Percentiles rank a stretch among this genome's conserved stretches.
phyloP scores from a whole-genome alignment of 2,888 invertebrate species.

The Rhaphigaster nebulosa region DNA sequence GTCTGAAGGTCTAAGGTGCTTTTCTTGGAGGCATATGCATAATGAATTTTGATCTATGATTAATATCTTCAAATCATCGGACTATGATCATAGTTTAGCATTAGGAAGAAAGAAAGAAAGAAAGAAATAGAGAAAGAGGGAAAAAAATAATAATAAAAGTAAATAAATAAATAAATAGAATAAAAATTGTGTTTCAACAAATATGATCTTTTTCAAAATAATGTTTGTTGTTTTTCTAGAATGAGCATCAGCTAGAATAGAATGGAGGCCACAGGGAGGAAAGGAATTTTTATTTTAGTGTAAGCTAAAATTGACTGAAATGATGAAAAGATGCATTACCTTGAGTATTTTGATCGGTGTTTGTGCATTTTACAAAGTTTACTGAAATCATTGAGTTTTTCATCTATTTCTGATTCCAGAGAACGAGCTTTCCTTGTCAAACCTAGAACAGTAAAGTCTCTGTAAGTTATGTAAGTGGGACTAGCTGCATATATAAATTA shows the following conservation, averaged over 20 bases:
- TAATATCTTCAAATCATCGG: too few relatives aligned
- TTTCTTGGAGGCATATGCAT: too few relatives aligned
- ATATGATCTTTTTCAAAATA: background rate
- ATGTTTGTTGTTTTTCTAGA: background rate
- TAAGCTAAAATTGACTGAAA: background rate
- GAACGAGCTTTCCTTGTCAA: constrained; percentile 43
- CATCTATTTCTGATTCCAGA: constrained; percentile 42
- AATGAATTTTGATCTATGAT: too few relatives aligned
- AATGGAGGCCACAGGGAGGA: background rate
- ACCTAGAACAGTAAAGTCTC: background rate
- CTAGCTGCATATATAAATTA: background rate
- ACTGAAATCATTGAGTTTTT: constrained; percentile 37
- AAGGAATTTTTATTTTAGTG: background rate
- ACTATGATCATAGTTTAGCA: too few relatives aligned
- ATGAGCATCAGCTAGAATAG: background rate
- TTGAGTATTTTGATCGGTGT: background rate
- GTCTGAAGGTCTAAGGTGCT: too few relatives aligned
- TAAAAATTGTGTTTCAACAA: background rate
- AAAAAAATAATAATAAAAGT: too few relatives aligned
- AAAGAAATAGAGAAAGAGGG: too few relatives aligned
- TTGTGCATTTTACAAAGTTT: constrained; percentile 9
- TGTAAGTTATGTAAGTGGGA: background rate
- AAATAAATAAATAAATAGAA: too few relatives aligned
- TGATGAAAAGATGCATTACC: background rate
- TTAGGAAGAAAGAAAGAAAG: too few relatives aligned